Evolutionary conservation across 1,140 invertebrate species (phyloP).

Genomic region (Lysiphlebus fabarum): DNA sequence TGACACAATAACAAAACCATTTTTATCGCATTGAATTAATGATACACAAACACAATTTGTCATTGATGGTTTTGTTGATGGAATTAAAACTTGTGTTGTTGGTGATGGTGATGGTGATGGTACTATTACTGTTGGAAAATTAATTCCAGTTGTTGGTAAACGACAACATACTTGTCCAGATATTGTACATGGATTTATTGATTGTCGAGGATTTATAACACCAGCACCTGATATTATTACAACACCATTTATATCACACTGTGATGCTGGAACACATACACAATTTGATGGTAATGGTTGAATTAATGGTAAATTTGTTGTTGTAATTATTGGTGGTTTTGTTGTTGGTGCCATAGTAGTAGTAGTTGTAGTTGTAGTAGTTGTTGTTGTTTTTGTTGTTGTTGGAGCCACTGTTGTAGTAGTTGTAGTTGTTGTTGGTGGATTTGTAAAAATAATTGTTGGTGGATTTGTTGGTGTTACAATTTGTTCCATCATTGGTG

Average conservation of each 20-base stretch:
- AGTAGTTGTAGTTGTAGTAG: constrained; percentile 5
- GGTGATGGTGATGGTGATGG: not conserved
- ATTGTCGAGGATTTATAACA: constrained; percentile 40
- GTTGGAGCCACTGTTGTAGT: constrained; percentile 17
- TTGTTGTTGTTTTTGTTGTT: constrained; percentile 14
- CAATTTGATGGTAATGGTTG: constrained; percentile 32
- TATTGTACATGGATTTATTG: constrained; percentile 26
- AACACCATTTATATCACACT: constrained; percentile 22
- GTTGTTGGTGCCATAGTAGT: constrained; percentile 6
- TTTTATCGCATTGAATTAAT: constrained; percentile 18
- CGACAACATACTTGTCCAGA: constrained; percentile 30
- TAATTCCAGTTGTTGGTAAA: constrained; percentile 3
- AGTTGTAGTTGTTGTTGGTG: constrained; percentile 20
- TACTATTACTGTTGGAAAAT: not conserved
- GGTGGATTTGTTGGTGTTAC: constrained; percentile 23
- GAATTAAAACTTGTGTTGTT: not conserved
- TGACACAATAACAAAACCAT: constrained; percentile 19
- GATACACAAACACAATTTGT: constrained; percentile 21
- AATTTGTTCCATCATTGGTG: constrained; percentile 13
- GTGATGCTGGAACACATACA: constrained; percentile 43
- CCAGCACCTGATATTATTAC: constrained; percentile 31
- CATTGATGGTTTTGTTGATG: not conserved
- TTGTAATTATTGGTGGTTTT: not conserved
- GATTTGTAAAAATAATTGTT: constrained; percentile 23
- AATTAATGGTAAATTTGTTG: constrained; percentile 18